Evolutionary conservation across 35 echinoderm and acorn worm genomes (phyloP).

Genomic region (Chiridota heheva): DNA sequence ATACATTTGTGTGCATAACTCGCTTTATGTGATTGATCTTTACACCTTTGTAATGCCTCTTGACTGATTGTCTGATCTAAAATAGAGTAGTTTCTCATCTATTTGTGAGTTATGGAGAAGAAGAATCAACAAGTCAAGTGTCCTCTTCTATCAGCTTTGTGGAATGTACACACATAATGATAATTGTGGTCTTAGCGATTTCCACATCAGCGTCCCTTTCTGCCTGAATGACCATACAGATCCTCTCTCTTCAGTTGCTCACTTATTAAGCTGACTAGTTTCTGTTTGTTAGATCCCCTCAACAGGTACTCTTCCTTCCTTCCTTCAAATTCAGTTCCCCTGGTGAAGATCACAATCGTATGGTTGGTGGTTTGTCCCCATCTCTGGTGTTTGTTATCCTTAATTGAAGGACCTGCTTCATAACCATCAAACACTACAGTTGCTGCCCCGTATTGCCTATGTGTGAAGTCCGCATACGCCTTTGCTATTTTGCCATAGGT

Average conservation of each 20-base stretch:
- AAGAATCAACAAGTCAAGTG: too few relatives aligned
- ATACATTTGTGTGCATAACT: too few relatives aligned
- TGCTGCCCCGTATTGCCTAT: slow-evolving; percentile 7
- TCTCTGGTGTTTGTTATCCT: slow-evolving; percentile 53
- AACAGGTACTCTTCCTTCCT: slow-evolving; percentile 50
- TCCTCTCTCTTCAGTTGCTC: too few relatives aligned
- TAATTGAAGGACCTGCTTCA: slow-evolving; percentile 28
- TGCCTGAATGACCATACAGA: too few relatives aligned
- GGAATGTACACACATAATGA: too few relatives aligned
- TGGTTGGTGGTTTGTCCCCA: slow-evolving; percentile 20
- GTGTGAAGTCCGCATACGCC: slow-evolving; percentile 12
- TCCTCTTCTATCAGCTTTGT: too few relatives aligned
- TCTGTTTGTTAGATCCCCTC: slow-evolving; percentile 48
- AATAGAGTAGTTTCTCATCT: too few relatives aligned
- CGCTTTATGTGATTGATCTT: not conserved
- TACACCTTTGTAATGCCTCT: slow-evolving; percentile 12
- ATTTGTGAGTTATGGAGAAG: too few relatives aligned
- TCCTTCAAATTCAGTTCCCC: slow-evolving; percentile 3
- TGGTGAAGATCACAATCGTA: slow-evolving; percentile 40
- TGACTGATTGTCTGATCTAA: too few relatives aligned
- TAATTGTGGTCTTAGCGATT: too few relatives aligned
- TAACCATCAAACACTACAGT: slow-evolving; percentile 43
- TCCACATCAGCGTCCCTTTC: too few relatives aligned
- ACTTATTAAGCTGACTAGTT: slow-evolving; percentile 36
- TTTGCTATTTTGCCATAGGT: slow-evolving; percentile 36